Evolutionary conservation across 1,140 invertebrate species (phyloP).

Genomic region (Philopotamus ludificatus): DNA sequence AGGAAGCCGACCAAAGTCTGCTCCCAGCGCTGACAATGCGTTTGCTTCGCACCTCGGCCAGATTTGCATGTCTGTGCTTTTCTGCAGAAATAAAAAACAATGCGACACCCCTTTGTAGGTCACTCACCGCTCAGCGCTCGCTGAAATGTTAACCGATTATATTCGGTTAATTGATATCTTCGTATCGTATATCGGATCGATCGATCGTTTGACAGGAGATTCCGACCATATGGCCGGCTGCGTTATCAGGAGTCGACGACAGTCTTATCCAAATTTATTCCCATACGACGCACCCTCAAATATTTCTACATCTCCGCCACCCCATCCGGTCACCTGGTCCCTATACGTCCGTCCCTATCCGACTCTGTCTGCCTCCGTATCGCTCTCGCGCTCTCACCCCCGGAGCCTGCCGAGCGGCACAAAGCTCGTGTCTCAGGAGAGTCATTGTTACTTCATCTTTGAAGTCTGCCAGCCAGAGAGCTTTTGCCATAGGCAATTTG

Average conservation of each 20-base stretch:
- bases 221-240: not conserved
- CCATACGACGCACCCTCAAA: conserved; percentile 3
- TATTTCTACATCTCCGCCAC: conserved; percentile 4
- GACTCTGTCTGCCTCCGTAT: not conserved
- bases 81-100: too few species aligned
- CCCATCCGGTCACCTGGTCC: not conserved
- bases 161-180: too few species aligned
- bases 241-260: not conserved
- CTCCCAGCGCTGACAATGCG: not conserved
- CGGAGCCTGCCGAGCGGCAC: not conserved
- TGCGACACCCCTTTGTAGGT: too few species aligned
- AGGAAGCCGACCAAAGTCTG: not conserved
- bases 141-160: too few species aligned
- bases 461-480: conserved; percentile 16
- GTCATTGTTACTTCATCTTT: conserved; percentile 27
- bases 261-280: conserved; percentile 9
- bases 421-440: conserved; percentile 1
- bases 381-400: not conserved
- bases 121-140: not conserved
- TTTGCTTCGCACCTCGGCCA: not conserved
- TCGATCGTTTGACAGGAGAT: too few species aligned
- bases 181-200: too few species aligned
- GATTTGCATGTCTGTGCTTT: not conserved
- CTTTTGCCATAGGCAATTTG: conserved; percentile 19
- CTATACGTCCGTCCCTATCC: not conserved